Percentiles rank a stretch among this genome's conserved stretches.
Evolutionary conservation across 2,113 vertebrate genomes (phyloP).

Genomic region (Ia io): DNA sequence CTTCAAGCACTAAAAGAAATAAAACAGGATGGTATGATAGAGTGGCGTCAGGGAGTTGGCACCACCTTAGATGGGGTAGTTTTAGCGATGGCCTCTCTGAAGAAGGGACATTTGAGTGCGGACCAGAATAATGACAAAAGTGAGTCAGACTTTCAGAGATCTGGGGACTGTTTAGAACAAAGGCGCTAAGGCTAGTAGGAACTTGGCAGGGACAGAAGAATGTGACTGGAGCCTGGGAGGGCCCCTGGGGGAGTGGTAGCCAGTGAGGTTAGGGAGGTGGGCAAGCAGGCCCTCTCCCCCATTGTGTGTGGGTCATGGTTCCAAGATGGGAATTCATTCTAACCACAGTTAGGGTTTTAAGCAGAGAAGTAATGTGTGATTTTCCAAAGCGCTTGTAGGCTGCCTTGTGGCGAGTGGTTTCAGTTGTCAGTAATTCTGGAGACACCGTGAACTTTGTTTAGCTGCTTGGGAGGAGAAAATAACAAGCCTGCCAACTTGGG

Average conservation of each 20-base stretch:
- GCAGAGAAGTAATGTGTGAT: background rate
- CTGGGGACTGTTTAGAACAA: background rate
- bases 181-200: background rate
- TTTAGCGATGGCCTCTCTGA: background rate
- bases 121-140: background rate
- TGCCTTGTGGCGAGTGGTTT: background rate
- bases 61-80: background rate
- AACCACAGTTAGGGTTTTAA: background rate
- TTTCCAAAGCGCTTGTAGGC: background rate
- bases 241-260: rapidly evolving
- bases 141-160: background rate
- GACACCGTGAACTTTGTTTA: background rate
- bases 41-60: background rate
- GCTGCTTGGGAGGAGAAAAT: background rate
- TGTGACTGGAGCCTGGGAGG: background rate
- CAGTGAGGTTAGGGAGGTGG: background rate
- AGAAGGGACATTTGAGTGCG: background rate
- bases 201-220: background rate
- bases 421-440: background rate
- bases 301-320: rapidly evolving
- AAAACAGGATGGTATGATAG: background rate
- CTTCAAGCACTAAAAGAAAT: background rate
- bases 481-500: background rate
- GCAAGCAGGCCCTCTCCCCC: too few species aligned
- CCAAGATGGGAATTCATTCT: background rate